Base-by-base conservation (phyloP, 2,888 invertebrate species). In the Cheiracanthium punctorium region DNA sequence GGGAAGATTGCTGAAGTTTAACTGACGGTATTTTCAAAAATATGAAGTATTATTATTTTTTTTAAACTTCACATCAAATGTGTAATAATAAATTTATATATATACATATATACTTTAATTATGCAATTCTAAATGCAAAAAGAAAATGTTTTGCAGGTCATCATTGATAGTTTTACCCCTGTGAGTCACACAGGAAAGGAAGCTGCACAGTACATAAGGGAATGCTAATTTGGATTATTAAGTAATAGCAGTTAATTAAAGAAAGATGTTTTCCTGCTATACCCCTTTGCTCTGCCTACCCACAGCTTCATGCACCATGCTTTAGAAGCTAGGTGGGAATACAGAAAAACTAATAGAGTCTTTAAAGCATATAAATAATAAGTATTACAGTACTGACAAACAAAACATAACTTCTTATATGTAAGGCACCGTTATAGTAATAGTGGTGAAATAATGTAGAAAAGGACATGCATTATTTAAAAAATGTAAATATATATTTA, bases 291-390 rank as follows among this genome's bases (percentile, higher is more conserved):
- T 80, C 72, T 75, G 86, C 80, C 73, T 86, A 81, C 88, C 88
- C 85, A 86, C 87, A 88, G 88, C 88, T 88, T 88, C 88, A 88
- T 88, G 88, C 88, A 88, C 67, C 86, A 88, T 88, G 88, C 88
- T 77, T 82, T 48, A 88, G 88, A 88, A 88, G 88, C 88, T 86
- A 88, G 72, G 80, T 88, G 82, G 84, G 87, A 80, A 80, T 77
- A 82, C 76, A 72, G 58, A 69, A 73, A 79, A 74, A 79, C 84
- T 85, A 85, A 87, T 71, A 67, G 81, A 29, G 58, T n/a, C 67
- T 64, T 77, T 41, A 41, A 85, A 85, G 84, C 84, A 84, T 84
- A 33, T 84, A 73, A 12, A 72, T 67, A 77, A 48, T 73, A 77
- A 20, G 24, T 58, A 58, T 24, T 20, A 17, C 58, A 58, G 10